phyloP scores from a whole-genome alignment of 2,888 invertebrate genomes.

The Busseola fusca region DNA sequence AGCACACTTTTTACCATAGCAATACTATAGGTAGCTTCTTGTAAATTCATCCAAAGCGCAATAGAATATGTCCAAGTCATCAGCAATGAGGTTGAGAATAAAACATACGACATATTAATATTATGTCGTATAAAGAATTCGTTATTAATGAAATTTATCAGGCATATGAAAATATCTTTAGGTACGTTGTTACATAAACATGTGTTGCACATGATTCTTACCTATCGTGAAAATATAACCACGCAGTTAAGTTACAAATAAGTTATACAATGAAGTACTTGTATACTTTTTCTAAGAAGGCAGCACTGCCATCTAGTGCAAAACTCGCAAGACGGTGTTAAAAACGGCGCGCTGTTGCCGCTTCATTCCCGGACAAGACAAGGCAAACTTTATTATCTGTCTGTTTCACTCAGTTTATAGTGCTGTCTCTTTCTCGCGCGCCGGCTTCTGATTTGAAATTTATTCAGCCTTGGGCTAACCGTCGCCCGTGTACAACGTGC shows the following conservation, averaged over 20 bases:
- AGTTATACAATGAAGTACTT: not conserved
- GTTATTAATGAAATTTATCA: not conserved
- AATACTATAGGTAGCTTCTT: too few relatives aligned
- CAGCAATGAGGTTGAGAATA: too few relatives aligned
- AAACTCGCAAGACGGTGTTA: slow-evolving; percentile 70
- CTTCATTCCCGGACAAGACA: slow-evolving; percentile 71
- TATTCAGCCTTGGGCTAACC: slow-evolving; percentile 82
- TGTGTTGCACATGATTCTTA: not conserved
- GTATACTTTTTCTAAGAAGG: slow-evolving; percentile 39
- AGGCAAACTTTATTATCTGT: slow-evolving; percentile 70
- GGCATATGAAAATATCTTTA: not conserved
- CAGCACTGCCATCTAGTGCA: slow-evolving; percentile 73
- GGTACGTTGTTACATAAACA: not conserved
- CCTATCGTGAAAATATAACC: not conserved
- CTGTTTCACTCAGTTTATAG: slow-evolving; percentile 57
- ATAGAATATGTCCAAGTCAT: too few relatives aligned
- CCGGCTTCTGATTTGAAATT: slow-evolving; percentile 73
- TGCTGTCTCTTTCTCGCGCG: slow-evolving; percentile 72
- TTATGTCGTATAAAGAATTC: not conserved
- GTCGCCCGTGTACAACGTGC: slow-evolving; percentile 78
- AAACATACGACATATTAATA: not conserved
- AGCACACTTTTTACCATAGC: too few relatives aligned
- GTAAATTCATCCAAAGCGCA: too few relatives aligned
- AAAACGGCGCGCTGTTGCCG: slow-evolving; percentile 68
- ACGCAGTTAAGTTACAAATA: not conserved